These are phyloP conservation scores for Limanda limanda DNA, from an alignment of 2,113 vertebrate genomes.

Conservation along the genomic window DNA sequence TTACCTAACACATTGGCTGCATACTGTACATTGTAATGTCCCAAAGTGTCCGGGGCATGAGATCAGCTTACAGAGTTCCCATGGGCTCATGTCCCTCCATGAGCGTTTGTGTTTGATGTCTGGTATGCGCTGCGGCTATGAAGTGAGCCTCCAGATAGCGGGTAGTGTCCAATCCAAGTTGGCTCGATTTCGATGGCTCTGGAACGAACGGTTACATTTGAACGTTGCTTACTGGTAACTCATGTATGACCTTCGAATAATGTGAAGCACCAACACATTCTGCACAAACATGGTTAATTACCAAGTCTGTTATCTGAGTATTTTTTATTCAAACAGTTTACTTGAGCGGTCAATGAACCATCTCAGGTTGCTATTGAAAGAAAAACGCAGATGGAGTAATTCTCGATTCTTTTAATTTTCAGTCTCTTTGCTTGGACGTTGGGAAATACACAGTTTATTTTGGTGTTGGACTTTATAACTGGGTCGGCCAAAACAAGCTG, in stretches of 20 bases:
- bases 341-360: not conserved
- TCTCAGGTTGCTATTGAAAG: slow-evolving; percentile 29
- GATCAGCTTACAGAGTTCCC: slow-evolving; percentile 54
- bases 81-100: slow-evolving; percentile 23
- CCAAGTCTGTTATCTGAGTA: slow-evolving; percentile 4
- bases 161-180: slow-evolving; percentile 35
- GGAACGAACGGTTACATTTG: slow-evolving; percentile 22
- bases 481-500: slow-evolving; percentile 69
- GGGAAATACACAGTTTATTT: slow-evolving; percentile 62
- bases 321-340: slow-evolving; percentile 16
- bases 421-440: slow-evolving; percentile 37
- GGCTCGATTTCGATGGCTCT: slow-evolving; percentile 6
- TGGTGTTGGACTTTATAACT: slow-evolving; percentile 24
- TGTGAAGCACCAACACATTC: not conserved
- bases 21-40: slow-evolving; percentile 63
- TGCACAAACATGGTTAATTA: slow-evolving; percentile 1
- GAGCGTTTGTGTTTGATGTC: slow-evolving; percentile 70
- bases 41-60: slow-evolving; percentile 32
- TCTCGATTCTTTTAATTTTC: slow-evolving; percentile 22
- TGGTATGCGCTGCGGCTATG: slow-evolving; percentile 57
- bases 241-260: slow-evolving; percentile 2
- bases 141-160: slow-evolving; percentile 47
- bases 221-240: slow-evolving; percentile 1
- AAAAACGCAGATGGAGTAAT: slow-evolving; percentile 23
- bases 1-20: slow-evolving; percentile 18